Base-by-base conservation (phyloP, 1,140 invertebrate species). In the Lepidostoma basale region DNA sequence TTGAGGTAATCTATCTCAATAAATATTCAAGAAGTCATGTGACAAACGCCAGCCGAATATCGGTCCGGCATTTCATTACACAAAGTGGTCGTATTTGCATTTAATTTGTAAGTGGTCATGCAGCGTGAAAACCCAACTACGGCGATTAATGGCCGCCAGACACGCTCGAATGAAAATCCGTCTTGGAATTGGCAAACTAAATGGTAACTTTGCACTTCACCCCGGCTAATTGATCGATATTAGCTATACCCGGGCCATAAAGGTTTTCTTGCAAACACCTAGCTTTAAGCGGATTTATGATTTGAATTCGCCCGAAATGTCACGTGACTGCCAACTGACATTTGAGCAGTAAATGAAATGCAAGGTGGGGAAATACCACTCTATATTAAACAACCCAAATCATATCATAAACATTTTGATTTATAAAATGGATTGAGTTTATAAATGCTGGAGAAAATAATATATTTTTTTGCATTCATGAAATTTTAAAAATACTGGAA, bases 41-140 rank as follows among this genome's bases (percentile, higher is more conserved):
- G 56, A 42, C 56, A 40, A 26, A 42, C 52, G 28, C 47, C 52
- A 23, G 6, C 36, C 42, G 8, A 64, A 49, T 54, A 64, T 54
- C 22, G 36, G 33, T 3, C 26, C 28, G 28, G 42, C 23, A 45
- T 67, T 67, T 67, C 40, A 59, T 67, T 67, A 67, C 20, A 28
- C 42, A 67, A 67, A 67, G 64, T 67, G 64, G 64, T 16, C 28
- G 40, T 67, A 67, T 67, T 67, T 67, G 64, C 64, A 67, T 67
- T 66, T 67, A 67, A 67, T 67, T 67, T 60, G 64, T 67, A 60
- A 67, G 40, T 67, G 54, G 28, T 54, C 64, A 67, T 67, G 54
- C 52, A 47, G 64, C 64, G 64, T 33, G 52, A 59, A 64, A 66
- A 59, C 54, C 52, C n/a, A 30, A 67, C 52, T 49, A 40, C 22